Conservation (phyloP, 1,140 invertebrate genomes). For the Pseudomyrmex gracilis region DNA sequence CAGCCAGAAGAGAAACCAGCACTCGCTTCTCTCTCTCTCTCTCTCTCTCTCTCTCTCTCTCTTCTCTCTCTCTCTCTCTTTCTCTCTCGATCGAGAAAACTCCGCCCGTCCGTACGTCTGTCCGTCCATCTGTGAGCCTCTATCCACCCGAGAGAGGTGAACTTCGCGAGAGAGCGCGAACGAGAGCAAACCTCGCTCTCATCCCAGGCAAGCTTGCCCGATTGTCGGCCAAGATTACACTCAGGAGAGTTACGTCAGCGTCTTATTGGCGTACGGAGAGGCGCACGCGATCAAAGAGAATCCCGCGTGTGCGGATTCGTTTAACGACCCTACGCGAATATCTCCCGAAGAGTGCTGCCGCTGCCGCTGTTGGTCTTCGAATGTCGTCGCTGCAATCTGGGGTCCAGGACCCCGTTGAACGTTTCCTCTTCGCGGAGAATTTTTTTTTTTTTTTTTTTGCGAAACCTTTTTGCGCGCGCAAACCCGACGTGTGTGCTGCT, state of each 20-base stretch:
- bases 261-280: slow-evolving; percentile 79
- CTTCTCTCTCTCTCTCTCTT: slow-evolving; percentile 14
- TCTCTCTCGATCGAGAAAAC: slow-evolving; percentile 59
- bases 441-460: neutral
- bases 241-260: slow-evolving; percentile 79
- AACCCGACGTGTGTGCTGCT: slow-evolving; percentile 2
- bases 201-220: slow-evolving; percentile 58
- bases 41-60: slow-evolving; percentile 43
- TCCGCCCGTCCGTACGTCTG: slow-evolving; percentile 41
- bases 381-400: neutral
- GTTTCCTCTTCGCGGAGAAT: slow-evolving; percentile 2
- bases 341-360: slow-evolving; percentile 16
- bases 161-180: slow-evolving; percentile 19
- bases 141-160: slow-evolving; percentile 35
- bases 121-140: slow-evolving; percentile 25
- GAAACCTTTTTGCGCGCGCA: slow-evolving; percentile 8
- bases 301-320: slow-evolving; percentile 72
- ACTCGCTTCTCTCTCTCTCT: slow-evolving; percentile 25
- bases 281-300: slow-evolving; percentile 80
- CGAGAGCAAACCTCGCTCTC: slow-evolving; percentile 24
- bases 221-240: slow-evolving; percentile 80
- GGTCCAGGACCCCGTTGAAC: neutral
- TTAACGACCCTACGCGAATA: slow-evolving; percentile 73
- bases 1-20: slow-evolving; percentile 64
- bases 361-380: neutral